phyloP scores from a whole-genome alignment of 2,113 vertebrate species.

The Rhizomys pruinosus region DNA sequence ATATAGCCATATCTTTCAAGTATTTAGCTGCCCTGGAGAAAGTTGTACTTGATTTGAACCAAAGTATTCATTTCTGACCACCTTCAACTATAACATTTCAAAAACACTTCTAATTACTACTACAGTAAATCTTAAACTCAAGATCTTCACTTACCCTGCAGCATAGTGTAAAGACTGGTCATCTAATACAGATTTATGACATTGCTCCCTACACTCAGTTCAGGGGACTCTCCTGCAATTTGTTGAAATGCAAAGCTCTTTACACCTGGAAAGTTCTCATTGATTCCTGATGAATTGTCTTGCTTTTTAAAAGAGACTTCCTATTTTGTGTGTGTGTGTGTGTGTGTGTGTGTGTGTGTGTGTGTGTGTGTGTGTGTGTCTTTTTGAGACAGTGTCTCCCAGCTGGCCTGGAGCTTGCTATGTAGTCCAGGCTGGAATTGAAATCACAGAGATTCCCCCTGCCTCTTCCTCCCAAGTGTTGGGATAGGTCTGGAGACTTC shows the following conservation, averaged over 20 bases:
- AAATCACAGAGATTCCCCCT: no score
- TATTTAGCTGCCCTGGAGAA: not conserved
- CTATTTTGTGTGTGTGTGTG: no score
- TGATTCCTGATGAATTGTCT: accelerated
- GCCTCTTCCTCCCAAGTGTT: no score
- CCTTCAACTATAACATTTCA: not conserved
- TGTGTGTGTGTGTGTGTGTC: no score
- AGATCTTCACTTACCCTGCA: accelerated
- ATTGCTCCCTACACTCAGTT: not conserved
- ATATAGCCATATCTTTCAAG: not conserved
- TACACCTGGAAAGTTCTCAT: not conserved
- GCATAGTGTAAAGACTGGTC: accelerated
- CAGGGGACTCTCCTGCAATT: not conserved
- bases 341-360: no score
- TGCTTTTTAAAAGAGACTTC: not conserved
- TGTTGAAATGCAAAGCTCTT: not conserved
- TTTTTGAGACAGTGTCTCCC: no score
- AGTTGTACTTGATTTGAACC: not conserved
- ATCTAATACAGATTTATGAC: not conserved
- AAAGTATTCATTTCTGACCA: not conserved
- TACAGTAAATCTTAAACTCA: not conserved
- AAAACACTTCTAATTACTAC: not conserved
- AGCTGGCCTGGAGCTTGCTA: no score
- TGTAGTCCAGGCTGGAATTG: no score
- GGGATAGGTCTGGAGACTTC: no score